These are phyloP conservation scores for Hemitrygon akajei DNA, from an alignment of 2,797 vertebrate species.

Conservation along the genomic window DNA sequence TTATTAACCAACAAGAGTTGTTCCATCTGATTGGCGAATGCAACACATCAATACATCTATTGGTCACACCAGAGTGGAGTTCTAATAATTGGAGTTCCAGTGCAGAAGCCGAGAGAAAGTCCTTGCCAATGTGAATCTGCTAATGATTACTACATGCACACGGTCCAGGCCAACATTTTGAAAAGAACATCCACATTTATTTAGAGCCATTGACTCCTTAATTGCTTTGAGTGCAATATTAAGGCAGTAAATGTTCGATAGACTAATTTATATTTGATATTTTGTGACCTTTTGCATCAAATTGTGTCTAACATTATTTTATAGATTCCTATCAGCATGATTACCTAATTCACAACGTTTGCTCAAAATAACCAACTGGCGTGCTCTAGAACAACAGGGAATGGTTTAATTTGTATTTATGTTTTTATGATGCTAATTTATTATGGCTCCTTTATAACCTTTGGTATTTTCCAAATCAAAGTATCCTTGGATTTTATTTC, in stretches of 20 bases:
- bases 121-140: background rate
- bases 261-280: background rate
- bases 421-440: background rate
- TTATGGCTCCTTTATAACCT: background rate
- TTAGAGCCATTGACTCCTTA: background rate
- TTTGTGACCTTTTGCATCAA: background rate
- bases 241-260: background rate
- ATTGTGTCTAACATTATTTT: background rate
- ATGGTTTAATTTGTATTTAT: background rate
- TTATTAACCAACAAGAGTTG: background rate
- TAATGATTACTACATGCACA: background rate
- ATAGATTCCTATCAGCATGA: background rate
- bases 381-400: background rate
- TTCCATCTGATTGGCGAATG: background rate
- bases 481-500: background rate
- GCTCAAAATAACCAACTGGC: background rate
- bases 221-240: background rate
- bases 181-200: background rate
- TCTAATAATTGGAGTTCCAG: background rate
- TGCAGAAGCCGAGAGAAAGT: no score
- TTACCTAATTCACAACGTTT: background rate
- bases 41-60: background rate
- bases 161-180: background rate
- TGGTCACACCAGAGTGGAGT: background rate
- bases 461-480: background rate